phyloP scores from a whole-genome alignment of 2,797 vertebrate genomes.

The Merluccius polli region DNA sequence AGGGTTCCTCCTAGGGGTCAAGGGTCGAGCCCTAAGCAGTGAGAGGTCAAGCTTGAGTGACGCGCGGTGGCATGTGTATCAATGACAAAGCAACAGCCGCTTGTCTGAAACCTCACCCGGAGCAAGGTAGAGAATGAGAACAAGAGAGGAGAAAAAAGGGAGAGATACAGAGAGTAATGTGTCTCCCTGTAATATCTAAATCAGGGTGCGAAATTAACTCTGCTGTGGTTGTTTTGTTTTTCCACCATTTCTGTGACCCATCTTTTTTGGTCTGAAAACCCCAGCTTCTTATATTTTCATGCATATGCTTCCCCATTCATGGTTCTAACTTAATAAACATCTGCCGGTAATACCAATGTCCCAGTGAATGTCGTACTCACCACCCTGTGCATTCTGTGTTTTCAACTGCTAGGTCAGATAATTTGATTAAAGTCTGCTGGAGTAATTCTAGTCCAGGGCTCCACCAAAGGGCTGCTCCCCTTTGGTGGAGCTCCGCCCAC shows the following conservation, averaged over 20 bases:
- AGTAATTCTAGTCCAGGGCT: too few relatives aligned
- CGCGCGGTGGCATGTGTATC: conserved; percentile 32
- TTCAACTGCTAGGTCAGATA: too few relatives aligned
- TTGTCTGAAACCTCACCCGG: conserved; percentile 33
- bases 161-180: neutral
- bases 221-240: too few relatives aligned
- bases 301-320: neutral
- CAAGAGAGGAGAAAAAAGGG: conserved; percentile 4
- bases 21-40: conserved; percentile 36
- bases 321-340: neutral
- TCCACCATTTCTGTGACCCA: too few relatives aligned
- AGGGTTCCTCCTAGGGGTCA: conserved; percentile 18
- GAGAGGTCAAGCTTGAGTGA: conserved; percentile 34
- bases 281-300: neutral
- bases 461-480: too few relatives aligned
- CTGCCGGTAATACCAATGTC: neutral
- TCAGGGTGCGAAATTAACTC: too few relatives aligned
- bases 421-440: too few relatives aligned
- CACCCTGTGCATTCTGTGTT: too few relatives aligned
- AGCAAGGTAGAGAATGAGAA: conserved; percentile 16
- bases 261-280: too few relatives aligned
- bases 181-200: too few relatives aligned
- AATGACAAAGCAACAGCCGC: conserved; percentile 42
- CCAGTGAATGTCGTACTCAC: too few relatives aligned
- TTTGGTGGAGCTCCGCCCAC: too few relatives aligned